Base-by-base conservation (phyloP, 1,140 invertebrate genomes). In the Metopolophium dirhodum region DNA sequence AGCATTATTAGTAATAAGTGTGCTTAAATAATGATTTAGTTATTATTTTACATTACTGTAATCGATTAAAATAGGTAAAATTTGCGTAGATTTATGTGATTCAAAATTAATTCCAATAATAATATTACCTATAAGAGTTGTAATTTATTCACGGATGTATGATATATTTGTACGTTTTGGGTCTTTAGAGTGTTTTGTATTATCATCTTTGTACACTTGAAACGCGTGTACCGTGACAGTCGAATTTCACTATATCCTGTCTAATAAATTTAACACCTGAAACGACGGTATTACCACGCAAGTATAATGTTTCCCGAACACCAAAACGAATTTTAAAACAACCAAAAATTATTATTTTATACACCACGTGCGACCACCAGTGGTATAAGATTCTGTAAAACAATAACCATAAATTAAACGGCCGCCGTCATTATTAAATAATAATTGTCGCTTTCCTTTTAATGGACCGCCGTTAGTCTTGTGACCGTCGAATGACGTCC, bases 371-470 rank as follows among this genome's bases (percentile, higher is more conserved):
- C 47, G 86, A 37, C n/a, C 88, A 49, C n/a, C 88, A 49, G 45
- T 35, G 51, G 9, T 22, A 90, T 90, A 61, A 47, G 35, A 57
- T 61, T 54, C 23, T 41, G 87, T 61, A 37, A 57, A 26, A 90
- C 88, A 61, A 90, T 90, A 90, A 90, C 51, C 88, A 41, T 90
- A 90, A 90, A 90, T 90, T 41, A 57, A 20, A 41, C 37, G 23
- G 7, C 22, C 51, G 37, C 37, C 9, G 88, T 41, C 88, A 41
- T 90, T 90, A 61, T 90, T 90, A 61, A 90, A 90, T 61, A 90
- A 90, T 47, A 47, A 87, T 90, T 90, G 88, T 90, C 54, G 54
- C 54, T 90, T 90, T 90, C 54, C 23, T 41, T 90, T 90, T 90
- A 90, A 90, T 61, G 88, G 54, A 57, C 2, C 51, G 35, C 51